Evolutionary conservation across 2,888 invertebrate genomes (phyloP).

Genomic region (Stenodera caucasica): DNA sequence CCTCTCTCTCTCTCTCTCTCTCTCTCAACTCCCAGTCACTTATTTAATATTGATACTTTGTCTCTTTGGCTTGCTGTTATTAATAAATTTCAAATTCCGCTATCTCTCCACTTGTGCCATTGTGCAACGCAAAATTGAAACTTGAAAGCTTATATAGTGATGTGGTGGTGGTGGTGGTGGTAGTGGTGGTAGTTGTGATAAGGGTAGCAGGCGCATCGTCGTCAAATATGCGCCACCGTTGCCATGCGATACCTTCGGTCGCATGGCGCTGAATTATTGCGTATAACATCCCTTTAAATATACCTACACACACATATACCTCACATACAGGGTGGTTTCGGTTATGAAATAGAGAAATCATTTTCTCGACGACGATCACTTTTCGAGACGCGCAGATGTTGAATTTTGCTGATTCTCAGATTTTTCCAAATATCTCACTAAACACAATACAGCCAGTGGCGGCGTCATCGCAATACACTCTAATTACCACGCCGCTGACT

Average conservation of each 20-base stretch:
- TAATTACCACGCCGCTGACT: too few species aligned
- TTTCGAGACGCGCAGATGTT: too few species aligned
- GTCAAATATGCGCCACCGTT: conserved; percentile 12
- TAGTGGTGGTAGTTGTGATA: conserved; percentile 4
- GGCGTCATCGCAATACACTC: too few species aligned
- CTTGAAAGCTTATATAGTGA: conserved; percentile 15
- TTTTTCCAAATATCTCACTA: too few species aligned
- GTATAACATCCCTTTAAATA: conserved; percentile 11
- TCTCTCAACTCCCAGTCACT: not conserved
- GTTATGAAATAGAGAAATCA: too few species aligned
- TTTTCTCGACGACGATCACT: too few species aligned
- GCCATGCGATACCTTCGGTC: conserved; percentile 21
- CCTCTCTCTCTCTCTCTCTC: not conserved
- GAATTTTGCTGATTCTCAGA: too few species aligned
- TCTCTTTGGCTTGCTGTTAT: conserved; percentile 11
- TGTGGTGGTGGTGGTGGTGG: not conserved
- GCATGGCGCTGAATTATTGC: conserved; percentile 20
- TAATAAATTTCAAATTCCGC: conserved; percentile 24
- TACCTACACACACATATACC: not conserved
- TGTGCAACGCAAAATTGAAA: conserved; percentile 25
- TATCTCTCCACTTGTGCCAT: conserved; percentile 26
- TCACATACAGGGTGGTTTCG: too few species aligned
- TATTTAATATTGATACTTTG: conserved; percentile 4
- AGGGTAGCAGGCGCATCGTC: conserved; percentile 14
- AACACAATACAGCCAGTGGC: too few species aligned